Evolutionary conservation across 2,113 vertebrate species (phyloP).

Genomic region (Gopherus evgoodei): DNA sequence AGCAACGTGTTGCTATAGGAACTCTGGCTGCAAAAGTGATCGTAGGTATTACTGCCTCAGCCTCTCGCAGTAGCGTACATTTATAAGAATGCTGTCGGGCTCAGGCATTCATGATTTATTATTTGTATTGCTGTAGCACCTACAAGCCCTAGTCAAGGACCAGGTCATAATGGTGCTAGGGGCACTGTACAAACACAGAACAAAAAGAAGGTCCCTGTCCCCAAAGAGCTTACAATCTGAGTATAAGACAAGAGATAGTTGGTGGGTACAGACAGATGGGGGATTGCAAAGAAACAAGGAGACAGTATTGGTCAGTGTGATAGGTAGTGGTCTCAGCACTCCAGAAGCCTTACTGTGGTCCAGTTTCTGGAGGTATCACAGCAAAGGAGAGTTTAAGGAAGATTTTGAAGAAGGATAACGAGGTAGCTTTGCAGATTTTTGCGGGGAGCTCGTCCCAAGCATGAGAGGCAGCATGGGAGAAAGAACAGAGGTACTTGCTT

Average conservation of each 20-base stretch:
- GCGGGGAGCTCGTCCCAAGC: background rate
- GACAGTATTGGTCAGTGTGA: background rate
- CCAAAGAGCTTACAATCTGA: background rate
- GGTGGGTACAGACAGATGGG: background rate
- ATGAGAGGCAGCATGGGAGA: background rate
- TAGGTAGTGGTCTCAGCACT: background rate
- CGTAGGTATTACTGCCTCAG: background rate
- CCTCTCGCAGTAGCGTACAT: background rate
- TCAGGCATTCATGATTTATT: background rate
- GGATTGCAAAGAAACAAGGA: background rate
- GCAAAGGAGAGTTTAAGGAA: background rate
- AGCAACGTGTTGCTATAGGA: background rate
- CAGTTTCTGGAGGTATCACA: background rate
- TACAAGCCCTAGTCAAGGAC: background rate
- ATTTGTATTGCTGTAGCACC: background rate
- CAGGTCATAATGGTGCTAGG: background rate
- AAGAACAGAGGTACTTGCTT: background rate
- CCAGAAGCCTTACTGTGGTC: background rate
- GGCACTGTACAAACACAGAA: background rate
- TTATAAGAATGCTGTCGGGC: background rate
- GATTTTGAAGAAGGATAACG: background rate
- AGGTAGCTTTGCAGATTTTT: background rate
- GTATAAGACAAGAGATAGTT: background rate
- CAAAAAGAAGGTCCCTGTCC: background rate
- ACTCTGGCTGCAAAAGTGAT: background rate